A percentile compares a stretch with the other conserved stretches of the same genome.
Evolutionary conservation across 2,113 vertebrate genomes (phyloP).

Genomic region (Brevimyrus niger): DNA sequence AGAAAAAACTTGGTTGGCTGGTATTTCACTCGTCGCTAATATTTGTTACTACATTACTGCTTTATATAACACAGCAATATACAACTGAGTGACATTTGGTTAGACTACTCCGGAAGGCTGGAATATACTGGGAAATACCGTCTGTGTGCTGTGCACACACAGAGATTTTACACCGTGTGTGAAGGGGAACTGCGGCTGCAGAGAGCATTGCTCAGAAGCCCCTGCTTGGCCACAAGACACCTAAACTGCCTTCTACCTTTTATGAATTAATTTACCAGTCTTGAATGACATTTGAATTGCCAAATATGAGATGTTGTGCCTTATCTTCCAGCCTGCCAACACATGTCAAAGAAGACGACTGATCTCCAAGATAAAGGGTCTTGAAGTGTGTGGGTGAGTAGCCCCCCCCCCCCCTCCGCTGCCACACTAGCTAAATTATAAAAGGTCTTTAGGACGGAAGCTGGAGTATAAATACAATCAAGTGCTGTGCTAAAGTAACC

Average conservation of each 20-base stretch:
- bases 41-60: not conserved
- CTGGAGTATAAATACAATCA: constrained; percentile 69
- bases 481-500: constrained; percentile 69
- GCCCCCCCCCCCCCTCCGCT: constrained; percentile 7
- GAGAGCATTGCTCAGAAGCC: not conserved
- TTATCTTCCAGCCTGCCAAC: constrained; percentile 1
- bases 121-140: not conserved
- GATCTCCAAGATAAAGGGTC: constrained; percentile 30
- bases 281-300: not conserved
- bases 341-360: constrained; percentile 33
- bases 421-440: constrained; percentile 63
- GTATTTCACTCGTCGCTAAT: not conserved
- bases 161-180: not conserved
- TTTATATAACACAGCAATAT: constrained; percentile 5
- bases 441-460: constrained; percentile 51
- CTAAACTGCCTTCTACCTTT: not conserved
- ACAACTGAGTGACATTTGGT: not conserved
- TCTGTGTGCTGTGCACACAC: not conserved
- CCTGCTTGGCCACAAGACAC: not conserved
- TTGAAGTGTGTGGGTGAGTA: constrained; percentile 30
- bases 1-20: constrained; percentile 15
- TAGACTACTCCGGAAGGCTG: constrained; percentile 7
- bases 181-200: not conserved
- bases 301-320: constrained; percentile 7
- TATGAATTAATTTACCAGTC: not conserved